Evolutionary conservation across 2,797 vertebrate species (phyloP).

Genomic region (Emys orbicularis): DNA sequence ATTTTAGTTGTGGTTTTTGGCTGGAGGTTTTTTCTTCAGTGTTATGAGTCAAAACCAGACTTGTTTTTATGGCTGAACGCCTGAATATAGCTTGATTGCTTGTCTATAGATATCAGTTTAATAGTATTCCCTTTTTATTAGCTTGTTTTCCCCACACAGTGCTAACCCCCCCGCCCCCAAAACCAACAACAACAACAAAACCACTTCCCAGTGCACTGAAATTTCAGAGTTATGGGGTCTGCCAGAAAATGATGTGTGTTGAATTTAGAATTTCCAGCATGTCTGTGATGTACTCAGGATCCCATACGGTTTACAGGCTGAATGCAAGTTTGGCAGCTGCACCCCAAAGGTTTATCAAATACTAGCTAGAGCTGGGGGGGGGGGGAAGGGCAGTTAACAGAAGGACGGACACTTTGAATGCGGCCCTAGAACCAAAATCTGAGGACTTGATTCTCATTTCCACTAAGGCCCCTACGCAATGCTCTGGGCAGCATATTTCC

Average conservation of each 20-base stretch:
- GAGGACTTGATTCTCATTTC: background rate
- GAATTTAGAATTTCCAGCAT: background rate
- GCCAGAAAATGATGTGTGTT: background rate
- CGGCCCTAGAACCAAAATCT: background rate
- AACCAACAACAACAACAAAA: background rate
- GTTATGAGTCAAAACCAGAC: background rate
- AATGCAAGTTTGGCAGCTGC: background rate
- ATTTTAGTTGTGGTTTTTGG: background rate
- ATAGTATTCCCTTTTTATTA: background rate
- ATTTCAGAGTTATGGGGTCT: background rate
- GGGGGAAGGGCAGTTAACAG: background rate
- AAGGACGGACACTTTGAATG: background rate
- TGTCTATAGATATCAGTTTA: background rate
- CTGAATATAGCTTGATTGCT: background rate
- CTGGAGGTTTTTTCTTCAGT: accelerated
- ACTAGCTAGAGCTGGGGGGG: background rate
- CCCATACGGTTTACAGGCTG: background rate
- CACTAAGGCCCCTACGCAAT: background rate
- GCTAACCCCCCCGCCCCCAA: background rate
- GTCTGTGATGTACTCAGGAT: background rate
- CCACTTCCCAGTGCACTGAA: background rate
- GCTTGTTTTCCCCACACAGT: background rate
- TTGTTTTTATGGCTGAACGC: background rate
- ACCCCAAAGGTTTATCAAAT: background rate
- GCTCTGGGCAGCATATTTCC: background rate